Percentiles rank a stretch among this genome's conserved stretches.
These are phyloP conservation scores for Zaprionus ghesquierei DNA, from an alignment of 1,140 invertebrate species.

Conservation along the genomic window DNA sequence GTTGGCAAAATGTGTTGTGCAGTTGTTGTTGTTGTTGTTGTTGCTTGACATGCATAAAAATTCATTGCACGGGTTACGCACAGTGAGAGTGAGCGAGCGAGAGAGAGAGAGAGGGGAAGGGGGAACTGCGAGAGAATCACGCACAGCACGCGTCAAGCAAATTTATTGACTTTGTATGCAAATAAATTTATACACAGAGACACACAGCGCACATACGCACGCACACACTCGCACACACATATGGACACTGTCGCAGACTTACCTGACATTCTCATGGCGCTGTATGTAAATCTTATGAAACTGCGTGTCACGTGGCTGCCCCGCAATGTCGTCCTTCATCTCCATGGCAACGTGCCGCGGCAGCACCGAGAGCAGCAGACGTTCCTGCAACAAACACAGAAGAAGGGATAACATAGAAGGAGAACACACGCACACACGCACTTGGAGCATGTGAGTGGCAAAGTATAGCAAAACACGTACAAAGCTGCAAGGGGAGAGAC, in stretches of 20 bases:
- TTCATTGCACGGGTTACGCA: slow-evolving; percentile 61
- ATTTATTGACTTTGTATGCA: slow-evolving; percentile 77
- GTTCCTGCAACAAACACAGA: slow-evolving; percentile 86
- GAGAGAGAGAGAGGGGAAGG: neutral
- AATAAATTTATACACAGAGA: slow-evolving; percentile 61
- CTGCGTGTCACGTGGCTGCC: slow-evolving; percentile 94
- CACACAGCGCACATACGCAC: neutral
- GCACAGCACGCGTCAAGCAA: slow-evolving; percentile 35
- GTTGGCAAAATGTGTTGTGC: slow-evolving; percentile 38
- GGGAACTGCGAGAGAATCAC: neutral
- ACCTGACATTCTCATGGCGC: slow-evolving; percentile 98
- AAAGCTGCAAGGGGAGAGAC: neutral
- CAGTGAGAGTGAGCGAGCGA: slow-evolving; percentile 13
- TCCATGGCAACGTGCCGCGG: slow-evolving; percentile 98
- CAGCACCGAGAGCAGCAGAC: slow-evolving; percentile 94
- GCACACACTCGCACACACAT: neutral
- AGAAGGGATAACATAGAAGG: slow-evolving; percentile 27
- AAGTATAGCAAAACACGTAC: slow-evolving; percentile 1
- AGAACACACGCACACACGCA: neutral
- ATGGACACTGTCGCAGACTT: slow-evolving; percentile 50
- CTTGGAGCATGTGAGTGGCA: neutral
- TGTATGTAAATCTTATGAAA: slow-evolving; percentile 99
- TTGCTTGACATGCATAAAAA: slow-evolving; percentile 65
- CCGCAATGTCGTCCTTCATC: slow-evolving; percentile 98
- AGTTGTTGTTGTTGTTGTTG: slow-evolving; percentile 39